phyloP scores from a whole-genome alignment of 2,888 invertebrate genomes.

The Synergus laeviventris region DNA sequence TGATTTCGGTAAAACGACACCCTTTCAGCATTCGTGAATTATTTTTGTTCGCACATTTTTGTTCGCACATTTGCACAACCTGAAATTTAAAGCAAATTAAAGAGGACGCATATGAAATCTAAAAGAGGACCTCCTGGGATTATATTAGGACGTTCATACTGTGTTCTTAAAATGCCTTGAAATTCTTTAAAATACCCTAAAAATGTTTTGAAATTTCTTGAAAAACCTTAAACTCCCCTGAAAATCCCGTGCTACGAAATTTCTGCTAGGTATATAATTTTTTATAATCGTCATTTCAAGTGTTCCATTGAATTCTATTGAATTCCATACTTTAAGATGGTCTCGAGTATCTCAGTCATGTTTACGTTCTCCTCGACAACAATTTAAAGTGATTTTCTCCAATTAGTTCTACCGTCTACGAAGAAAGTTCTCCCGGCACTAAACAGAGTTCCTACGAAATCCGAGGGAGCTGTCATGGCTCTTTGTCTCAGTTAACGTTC shows the following conservation, averaged over 20 bases:
- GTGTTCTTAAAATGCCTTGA: too few relatives aligned
- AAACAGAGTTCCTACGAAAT: slow-evolving; percentile 18
- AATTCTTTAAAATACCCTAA: background rate
- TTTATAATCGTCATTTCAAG: background rate
- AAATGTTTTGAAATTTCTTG: too few relatives aligned
- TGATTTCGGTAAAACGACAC: too few relatives aligned
- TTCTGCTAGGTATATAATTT: background rate
- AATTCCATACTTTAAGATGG: background rate
- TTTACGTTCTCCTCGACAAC: slow-evolving; percentile 22
- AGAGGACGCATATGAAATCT: too few relatives aligned
- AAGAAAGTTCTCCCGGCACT: slow-evolving; percentile 15
- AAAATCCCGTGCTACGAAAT: too few relatives aligned
- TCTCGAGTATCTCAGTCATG: background rate
- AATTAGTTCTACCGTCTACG: slow-evolving; percentile 25
- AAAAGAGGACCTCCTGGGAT: too few relatives aligned
- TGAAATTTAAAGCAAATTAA: too few relatives aligned
- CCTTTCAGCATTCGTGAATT: too few relatives aligned
- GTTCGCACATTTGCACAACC: too few relatives aligned
- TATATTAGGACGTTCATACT: too few relatives aligned
- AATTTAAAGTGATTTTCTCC: slow-evolving; percentile 37
- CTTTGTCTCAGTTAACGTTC: slow-evolving; percentile 39
- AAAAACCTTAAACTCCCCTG: too few relatives aligned
- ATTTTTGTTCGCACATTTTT: too few relatives aligned
- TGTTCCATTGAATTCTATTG: background rate
- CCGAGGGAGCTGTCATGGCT: slow-evolving; percentile 27